Evolutionary conservation across 2,797 vertebrate species (phyloP), one percentile per base, ranked within the genome.

Genomic region (Sciurus carolinensis): DNA sequence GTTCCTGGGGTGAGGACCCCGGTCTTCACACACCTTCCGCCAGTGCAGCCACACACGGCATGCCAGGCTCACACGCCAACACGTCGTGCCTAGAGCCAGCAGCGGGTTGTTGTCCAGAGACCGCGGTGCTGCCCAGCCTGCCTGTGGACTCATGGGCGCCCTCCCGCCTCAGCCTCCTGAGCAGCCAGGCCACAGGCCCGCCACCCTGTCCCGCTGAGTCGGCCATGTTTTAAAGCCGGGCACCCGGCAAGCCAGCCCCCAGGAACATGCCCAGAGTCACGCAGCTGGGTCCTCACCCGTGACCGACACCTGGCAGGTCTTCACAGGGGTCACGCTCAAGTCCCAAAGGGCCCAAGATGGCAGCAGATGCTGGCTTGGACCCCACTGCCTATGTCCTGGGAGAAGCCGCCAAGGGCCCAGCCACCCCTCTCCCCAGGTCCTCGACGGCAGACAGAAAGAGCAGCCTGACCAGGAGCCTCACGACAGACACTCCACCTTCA

Each of bases 1-100:
- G 44, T 28, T 73, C 85, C 66, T 2, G 1, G 39, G 67, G 22
- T 13, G 36, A 54, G 64, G 44, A 80, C 26, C 76, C 22, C 9
- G 26, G 15, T 33, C 3, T 39, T 47, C 5, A 4, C 30, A 54
- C 57, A 54, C 39, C 30, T 1, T 1, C 20, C 30, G 2, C 24
- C 20, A 28, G 66, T 4, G 3, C 7, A 6, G 0, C 1, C 17
- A 17, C 36, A 80, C 8, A 4, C 44, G 9, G 52, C 1, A 17
- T 22, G 54, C 54, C 67, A 20, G 1, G 0, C 11, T 4, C 14
- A 0, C 1, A 3, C 33, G 9, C 6, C 1, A 4, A 10, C 2
- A 1, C 22, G 1, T 15, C 2, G 2, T 4, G 24, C 7, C 33
- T 22, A n/a, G 0, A 3, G 12, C 39, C 22, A 2, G 24, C 17